Base-by-base conservation (phyloP, 1,140 invertebrate genomes). In the Paraescarpia echinospica region DNA sequence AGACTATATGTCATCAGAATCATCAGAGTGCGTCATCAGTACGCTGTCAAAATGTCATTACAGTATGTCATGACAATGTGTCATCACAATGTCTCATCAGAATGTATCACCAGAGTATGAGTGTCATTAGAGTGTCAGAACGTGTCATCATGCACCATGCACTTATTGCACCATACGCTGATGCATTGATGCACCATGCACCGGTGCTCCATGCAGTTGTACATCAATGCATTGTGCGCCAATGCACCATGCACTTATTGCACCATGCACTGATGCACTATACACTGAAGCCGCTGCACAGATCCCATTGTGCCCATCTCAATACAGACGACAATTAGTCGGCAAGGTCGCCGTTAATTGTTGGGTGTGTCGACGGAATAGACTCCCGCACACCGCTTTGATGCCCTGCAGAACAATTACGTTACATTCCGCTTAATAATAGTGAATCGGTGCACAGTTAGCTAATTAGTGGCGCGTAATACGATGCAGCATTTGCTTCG, bases 401-500 rank as follows among this genome's bases (percentile, higher is more conserved):
- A 77, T 77, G 59, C 59, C 59, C 14, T 18, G 27, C 59, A 77
- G 59, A 77, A 77, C 59, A 77, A 77, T 77, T 77, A 77, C 59
- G 59, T 77, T 77, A 77, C 59, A 77, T 77, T 77, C 59, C 22
- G 59, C 59, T 77, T 77, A 77, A 77, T 77, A 77, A 77, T 77
- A 77, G 59, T 77, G 59, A 77, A 77, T 77, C 59, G 9, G 59
- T 77, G 59, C 2, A 2, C 59, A 22, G 59, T 77, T 77, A 77
- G 59, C 59, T 77, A 77, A 77, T 77, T 77, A 77, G 59, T 77
- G 59, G 18, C 59, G 22, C 8, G 59, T 18, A 18, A 77, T 77
- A 77, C 59, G 59, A 77, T 27, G 8, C 59, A 31, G 59, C 59
- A 77, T 77, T 77, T 77, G 59, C 14, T 77, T 77, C 59, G 27